Base-by-base conservation (phyloP, 1,140 invertebrate genomes). In the Heliothis subflexa region DNA sequence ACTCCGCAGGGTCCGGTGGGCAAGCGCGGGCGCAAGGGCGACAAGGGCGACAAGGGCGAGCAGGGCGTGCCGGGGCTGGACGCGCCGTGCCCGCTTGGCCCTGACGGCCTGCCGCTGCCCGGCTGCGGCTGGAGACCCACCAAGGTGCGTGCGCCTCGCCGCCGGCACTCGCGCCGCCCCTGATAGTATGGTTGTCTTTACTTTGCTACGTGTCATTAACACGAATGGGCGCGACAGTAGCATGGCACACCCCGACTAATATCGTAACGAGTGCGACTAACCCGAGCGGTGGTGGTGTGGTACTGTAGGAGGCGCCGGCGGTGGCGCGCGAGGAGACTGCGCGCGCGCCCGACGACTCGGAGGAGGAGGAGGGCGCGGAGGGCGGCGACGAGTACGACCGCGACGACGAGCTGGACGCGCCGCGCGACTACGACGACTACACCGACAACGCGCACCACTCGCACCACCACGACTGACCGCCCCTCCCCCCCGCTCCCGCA, bases 51-150 rank as follows among this genome's bases (percentile, higher is more conserved):
- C 86, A 98, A 98, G 95, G 98, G 98, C 73, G 98, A 99, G 88
- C 98, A 99, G 95, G 98, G 98, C 84, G 98, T 99, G 81, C 99
- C 99, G 14, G 99, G 99, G 78, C 94, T 99, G 80, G 99, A 99
- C 94, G 99, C 99, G 50, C 99, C 99, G 1, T 99, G 99, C 96
- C 99, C 99, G 74, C 95, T 99, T 64, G 99, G 98, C 64, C 96
- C 97, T 16, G 98, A 99, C 94, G 99, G 99, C 78, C 95, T 99
- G 85, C 99, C 99, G 77, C 94, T 99, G 84, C 97, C 98, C 33
- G 98, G 98, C 81, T 99, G 99, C 95, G 98, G 98, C 79, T 99
- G 98, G 98, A 96, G 98, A 95, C 97, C 97, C 85, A 96, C 96
- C 83, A 97, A 97, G 96, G 97, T 98, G 85, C 72, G 62, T 21